Evolutionary conservation across 2,888 invertebrate species (phyloP), one percentile per base, ranked within the genome.

Genomic region (Syrista parreyssii): DNA sequence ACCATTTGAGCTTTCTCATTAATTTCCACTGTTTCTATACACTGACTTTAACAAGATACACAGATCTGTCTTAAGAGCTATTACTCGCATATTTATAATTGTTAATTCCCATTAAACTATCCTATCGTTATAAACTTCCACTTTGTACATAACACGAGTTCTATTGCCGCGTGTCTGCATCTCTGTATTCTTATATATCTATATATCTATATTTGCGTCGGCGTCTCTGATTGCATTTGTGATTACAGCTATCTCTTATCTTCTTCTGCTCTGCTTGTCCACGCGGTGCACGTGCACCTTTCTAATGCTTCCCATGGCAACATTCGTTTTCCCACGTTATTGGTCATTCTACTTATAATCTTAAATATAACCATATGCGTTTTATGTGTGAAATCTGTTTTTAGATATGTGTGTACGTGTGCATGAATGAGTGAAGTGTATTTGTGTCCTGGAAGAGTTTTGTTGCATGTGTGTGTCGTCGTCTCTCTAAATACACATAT

Each of bases 51-150:
- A 15, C 12, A 33, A 71, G 71, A 32, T 71, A 71, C 15, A 31
- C 32, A 31, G 71, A 71, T 71, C 71, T 71, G 9, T 71, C 71
- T 71, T 71, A 71, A 12, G 33, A 71, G 12, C 71, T 31, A 71
- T 32, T 23, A 71, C 31, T 71, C 33, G 71, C 33, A 71, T 71
- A 71, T 31, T 30, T 23, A 33, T 71, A 71, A 32, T 31, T 33
- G 31, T 71, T 71, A 71, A 71, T 32, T 32, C 71, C 71, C 71
- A 71, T 71, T 71, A 71, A 71, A 33, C 71, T 71, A 71, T 71
- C 30, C 71, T 71, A 71, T 71, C 12, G 32, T 15, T 33, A 71
- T 32, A 31, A 71, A 32, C 71, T 71, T 71, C 31, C 12, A 71
- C 71, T 71, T 71, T 71, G 71, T 71, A 71, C 71, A 71, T 71